Evolutionary conservation across 2,113 vertebrate genomes (phyloP).

Genomic region (Odontophorus gujanensis): DNA sequence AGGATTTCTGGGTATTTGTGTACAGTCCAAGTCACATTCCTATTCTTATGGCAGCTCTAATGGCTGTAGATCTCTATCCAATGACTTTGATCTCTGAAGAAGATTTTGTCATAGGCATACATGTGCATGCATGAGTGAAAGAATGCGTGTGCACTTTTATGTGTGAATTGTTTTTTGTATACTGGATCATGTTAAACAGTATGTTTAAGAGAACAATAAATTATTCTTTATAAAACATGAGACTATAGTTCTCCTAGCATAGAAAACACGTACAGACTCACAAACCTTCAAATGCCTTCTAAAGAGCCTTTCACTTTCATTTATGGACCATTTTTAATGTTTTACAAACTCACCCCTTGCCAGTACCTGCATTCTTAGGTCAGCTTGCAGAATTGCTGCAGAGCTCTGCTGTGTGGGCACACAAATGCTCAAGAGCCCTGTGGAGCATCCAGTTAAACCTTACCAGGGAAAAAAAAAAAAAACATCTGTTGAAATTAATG

Average conservation of each 20-base stretch:
- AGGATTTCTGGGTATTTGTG: background rate
- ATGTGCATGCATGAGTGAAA: background rate
- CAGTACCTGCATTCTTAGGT: fast-evolving
- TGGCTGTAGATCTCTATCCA: background rate
- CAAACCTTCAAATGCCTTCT: background rate
- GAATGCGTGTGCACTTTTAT: background rate
- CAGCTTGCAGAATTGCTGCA: background rate
- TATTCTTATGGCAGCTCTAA: background rate
- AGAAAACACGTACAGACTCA: background rate
- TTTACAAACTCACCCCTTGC: background rate
- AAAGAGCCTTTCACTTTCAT: background rate
- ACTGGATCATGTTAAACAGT: background rate
- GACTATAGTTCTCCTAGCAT: background rate
- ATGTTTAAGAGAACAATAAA: background rate
- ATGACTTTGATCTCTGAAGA: background rate
- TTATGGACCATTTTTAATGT: background rate
- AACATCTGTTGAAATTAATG: background rate
- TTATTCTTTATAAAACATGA: background rate
- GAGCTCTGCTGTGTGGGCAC: background rate
- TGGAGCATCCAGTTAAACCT: background rate
- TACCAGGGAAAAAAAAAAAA: fast-evolving
- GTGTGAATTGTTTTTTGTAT: background rate
- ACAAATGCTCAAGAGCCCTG: background rate
- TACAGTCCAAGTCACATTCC: background rate
- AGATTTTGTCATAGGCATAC: background rate